phyloP scores from a whole-genome alignment of 2,797 vertebrate genomes.

The Helarctos malayanus region DNA sequence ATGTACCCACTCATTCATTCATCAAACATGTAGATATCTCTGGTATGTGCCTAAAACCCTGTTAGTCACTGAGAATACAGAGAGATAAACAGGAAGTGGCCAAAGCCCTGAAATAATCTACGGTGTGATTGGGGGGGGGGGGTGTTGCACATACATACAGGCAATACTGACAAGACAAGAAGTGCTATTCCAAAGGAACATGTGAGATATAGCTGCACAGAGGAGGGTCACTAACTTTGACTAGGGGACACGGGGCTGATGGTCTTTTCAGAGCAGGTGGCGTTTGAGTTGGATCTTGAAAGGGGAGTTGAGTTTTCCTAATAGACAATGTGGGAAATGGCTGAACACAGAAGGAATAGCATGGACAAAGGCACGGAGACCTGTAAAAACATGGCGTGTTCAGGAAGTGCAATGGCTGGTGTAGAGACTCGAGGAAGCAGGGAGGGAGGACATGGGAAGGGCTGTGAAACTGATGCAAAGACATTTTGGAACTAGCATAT shows the following conservation, averaged over 20 bases:
- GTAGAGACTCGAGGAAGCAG: rapidly evolving
- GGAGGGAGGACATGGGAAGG: neutral
- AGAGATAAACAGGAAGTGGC: neutral
- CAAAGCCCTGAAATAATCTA: neutral
- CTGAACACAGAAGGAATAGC: neutral
- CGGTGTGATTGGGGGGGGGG: too few species aligned
- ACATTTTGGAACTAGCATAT: neutral
- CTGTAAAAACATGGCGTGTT: neutral
- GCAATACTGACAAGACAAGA: neutral
- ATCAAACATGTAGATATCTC: neutral
- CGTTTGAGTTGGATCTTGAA: neutral
- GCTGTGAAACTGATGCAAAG: neutral
- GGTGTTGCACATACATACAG: neutral
- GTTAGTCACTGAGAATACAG: neutral
- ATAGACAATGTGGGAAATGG: neutral
- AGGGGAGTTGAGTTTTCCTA: neutral
- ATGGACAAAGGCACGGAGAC: neutral
- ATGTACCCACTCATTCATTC: neutral
- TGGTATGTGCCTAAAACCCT: neutral
- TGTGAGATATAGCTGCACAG: neutral
- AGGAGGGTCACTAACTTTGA: neutral
- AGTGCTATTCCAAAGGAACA: neutral
- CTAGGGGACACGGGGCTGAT: neutral
- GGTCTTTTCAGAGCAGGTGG: neutral
- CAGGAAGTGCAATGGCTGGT: neutral